Conservation (phyloP, 2,113 vertebrate genomes). For the Ceyx melanurus region DNA sequence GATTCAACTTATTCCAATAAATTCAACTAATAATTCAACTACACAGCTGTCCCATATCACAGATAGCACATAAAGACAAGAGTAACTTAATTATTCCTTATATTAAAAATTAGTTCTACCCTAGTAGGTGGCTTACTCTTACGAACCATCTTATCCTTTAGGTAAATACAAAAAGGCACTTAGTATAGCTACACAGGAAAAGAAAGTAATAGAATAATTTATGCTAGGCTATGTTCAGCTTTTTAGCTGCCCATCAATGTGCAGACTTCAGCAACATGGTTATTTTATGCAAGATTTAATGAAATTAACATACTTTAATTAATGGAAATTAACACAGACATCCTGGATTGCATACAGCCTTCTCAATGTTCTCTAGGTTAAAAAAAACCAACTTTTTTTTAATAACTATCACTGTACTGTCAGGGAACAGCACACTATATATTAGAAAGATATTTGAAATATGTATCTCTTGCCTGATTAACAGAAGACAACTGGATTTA, state of each 20-base stretch:
- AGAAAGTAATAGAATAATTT: not conserved
- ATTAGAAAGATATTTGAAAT: not conserved
- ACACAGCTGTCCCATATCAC: not conserved
- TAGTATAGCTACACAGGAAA: not conserved
- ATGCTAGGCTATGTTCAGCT: not conserved
- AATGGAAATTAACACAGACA: not conserved
- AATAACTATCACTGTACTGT: not conserved
- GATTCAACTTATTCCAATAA: too few relatives aligned
- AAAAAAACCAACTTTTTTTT: not conserved
- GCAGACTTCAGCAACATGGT: not conserved
- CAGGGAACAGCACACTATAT: not conserved
- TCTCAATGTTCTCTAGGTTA: not conserved
- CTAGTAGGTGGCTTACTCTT: not conserved
- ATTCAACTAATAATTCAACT: not conserved
- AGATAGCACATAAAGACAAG: not conserved
- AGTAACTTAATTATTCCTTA: not conserved
- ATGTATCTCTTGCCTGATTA: not conserved
- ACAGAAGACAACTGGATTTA: not conserved
- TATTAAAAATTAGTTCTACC: not conserved
- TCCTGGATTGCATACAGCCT: not conserved
- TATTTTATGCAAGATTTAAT: not conserved
- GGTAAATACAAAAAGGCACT: not conserved
- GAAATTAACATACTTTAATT: not conserved
- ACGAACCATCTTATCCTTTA: not conserved
- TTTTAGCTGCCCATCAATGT: not conserved